A percentile compares a stretch with the other conserved stretches of the same genome.
These are phyloP conservation scores for Neomonachus schauinslandi DNA, from an alignment of 2,113 vertebrate species.

Conservation along the genomic window DNA sequence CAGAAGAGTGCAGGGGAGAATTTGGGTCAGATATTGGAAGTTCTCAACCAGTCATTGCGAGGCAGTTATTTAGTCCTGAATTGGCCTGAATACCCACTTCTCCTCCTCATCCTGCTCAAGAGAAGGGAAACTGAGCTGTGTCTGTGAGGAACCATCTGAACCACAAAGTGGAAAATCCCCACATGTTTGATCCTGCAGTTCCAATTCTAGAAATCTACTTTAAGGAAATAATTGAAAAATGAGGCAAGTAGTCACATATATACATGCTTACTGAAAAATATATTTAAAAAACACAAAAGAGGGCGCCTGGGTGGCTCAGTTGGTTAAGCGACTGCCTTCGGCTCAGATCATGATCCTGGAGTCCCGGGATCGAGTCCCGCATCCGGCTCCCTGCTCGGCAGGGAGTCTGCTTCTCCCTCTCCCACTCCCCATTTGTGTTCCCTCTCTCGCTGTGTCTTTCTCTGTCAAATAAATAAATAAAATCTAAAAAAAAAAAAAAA, in stretches of 20 bases:
- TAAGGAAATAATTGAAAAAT: background rate
- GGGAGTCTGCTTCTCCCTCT: no score
- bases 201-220: background rate
- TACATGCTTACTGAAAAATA: background rate
- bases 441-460: no score
- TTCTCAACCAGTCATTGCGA: background rate
- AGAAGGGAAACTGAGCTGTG: background rate
- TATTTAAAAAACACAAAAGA: background rate
- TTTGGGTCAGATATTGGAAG: background rate
- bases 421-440: no score
- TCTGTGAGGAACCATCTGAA: background rate
- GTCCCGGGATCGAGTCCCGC: no score
- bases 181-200: background rate
- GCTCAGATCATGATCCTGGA: no score
- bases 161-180: background rate
- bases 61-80: background rate
- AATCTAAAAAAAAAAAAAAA: no score
- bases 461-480: no score
- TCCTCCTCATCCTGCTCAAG: background rate
- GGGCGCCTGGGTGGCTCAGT: no score
- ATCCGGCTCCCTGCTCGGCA: no score
- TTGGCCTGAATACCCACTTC: accelerated
- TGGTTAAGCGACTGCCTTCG: no score
- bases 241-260: background rate
- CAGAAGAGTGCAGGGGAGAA: background rate